Conservation (phyloP, 1,140 invertebrate species). For the Galleria mellonella region DNA sequence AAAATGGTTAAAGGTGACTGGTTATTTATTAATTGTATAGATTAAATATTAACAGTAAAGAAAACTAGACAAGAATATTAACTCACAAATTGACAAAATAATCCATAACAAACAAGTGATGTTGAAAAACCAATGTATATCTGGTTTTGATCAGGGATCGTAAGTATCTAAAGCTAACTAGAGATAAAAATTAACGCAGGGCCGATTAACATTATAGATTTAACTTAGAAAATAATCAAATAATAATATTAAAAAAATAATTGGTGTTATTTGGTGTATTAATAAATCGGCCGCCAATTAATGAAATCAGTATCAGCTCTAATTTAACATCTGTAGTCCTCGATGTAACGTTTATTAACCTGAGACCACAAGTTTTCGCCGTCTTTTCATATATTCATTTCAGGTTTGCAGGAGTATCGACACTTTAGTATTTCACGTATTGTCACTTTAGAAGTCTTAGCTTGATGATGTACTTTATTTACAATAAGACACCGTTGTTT, state of each 20-base stretch:
- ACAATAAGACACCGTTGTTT: neutral
- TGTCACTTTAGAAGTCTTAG: constrained; percentile 1
- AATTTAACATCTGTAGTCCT: constrained; percentile 62
- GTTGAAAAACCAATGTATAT: constrained; percentile 52
- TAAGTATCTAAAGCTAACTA: constrained; percentile 29
- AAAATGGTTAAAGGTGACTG: constrained; percentile 40
- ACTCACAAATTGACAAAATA: constrained; percentile 5
- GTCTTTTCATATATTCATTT: constrained; percentile 48
- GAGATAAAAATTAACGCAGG: constrained; percentile 32
- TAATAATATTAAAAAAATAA: constrained; percentile 17
- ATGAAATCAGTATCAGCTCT: constrained; percentile 50
- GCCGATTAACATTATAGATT: constrained; percentile 48
- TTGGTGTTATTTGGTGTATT: constrained; percentile 65
- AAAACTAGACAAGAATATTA: constrained; percentile 1
- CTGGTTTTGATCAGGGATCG: constrained; percentile 31
- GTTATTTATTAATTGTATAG: constrained; percentile 13
- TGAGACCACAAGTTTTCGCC: constrained; percentile 64
- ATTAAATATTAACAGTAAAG: constrained; percentile 1
- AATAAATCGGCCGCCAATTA: constrained; percentile 56
- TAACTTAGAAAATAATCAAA: constrained; percentile 35
- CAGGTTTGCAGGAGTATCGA: constrained; percentile 52
- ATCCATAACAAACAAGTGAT: neutral
- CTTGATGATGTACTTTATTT: neutral
- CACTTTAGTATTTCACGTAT: constrained; percentile 20
- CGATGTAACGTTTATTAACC: constrained; percentile 61